Base-by-base conservation (phyloP, 2,113 vertebrate species). In the Thalassoma bifasciatum region DNA sequence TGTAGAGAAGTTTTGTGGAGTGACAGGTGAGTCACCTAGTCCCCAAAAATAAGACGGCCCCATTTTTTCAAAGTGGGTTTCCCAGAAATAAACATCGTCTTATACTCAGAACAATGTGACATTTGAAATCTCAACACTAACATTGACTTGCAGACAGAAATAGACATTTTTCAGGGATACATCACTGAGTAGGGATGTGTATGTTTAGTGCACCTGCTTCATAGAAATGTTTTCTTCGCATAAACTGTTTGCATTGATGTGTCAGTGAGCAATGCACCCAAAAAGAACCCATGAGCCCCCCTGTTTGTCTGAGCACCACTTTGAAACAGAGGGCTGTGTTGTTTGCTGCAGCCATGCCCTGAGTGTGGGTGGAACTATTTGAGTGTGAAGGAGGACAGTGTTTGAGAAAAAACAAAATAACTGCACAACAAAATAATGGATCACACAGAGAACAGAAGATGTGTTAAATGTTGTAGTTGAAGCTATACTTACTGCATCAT, bases 401-500 rank as follows among this genome's bases (percentile, higher is more conserved):
- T 21, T 6, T 13, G 17, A 26, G 1, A 4, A 37, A 22, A n/a
- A n/a, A 38, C 37, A 50, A 10, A 4, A n/a, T n/a, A n/a, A n/a
- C n/a, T n/a, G n/a, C n/a, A n/a, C n/a, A 4, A 14, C 34, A 16
- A 14, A 64, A 4, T n/a, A 16, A 54, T 19, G 23, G 17, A 19
- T 61, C 44, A 42, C 13, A 42, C 22, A 17, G 21, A 50, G 34
- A 8, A 34, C 6, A 30, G 30, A 30, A 6, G 5, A 12, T 44
- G 42, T 23, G 16, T 19, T 1, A 19, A 5, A 65, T 13, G 10
- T 0, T 61, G 49, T 11, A 37, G 6, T 23, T 47, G 1, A 13
- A 63, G 23, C 10, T n/a, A 23, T 72, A 94, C 93, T 95, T 77
- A 95, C 94, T 94, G 94, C 92, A 94, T 94, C 92, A 94, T 93